Evolutionary conservation across 2,113 vertebrate species (phyloP), one percentile per base, ranked within the genome.

Genomic region (Loxodonta africana): DNA sequence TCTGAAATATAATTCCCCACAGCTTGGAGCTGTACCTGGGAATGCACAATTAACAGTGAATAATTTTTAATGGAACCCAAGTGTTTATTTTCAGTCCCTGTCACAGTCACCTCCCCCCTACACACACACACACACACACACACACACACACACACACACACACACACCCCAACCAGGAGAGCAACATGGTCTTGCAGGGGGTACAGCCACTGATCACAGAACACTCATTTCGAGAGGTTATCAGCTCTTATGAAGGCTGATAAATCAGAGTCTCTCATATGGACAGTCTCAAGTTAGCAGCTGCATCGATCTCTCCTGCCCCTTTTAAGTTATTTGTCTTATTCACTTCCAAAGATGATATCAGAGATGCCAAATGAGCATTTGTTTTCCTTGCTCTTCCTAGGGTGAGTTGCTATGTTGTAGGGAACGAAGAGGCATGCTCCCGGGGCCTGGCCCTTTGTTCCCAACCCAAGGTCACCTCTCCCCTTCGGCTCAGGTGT

Each of bases 291-390:
- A 96, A 95, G 97, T 97, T 88, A 96, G 97, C 97, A 94, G 88
- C 46, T 0, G 88, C 97, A 98, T 98, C 83, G 90, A 97, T 98
- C 97, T 97, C 95, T 67, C 69, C 92, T 83, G 85, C 93, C 96
- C 95, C 97, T 98, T 98, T 96, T 97, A 97, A 96, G 97, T 97
- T 97, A 97, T 97, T 97, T 98, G 97, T 98, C 98, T 97, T 97
- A 94, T 98, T 98, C 97, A 87, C 95, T 96, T 97, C 92, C 97
- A 98, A 96, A 96, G 96, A 97, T 97, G 94, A 74, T 97, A 98
- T 98, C 98, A 96, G 96, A 97, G 96, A 97, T 97, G 97, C 96
- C 97, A 97, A 97, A 98, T 95, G 97, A 97, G 96, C 77, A 97
- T 98, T 98, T 98, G 97, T 97, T 97, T 97, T 93, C 57, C 87